A percentile compares a stretch with the other conserved stretches of the same genome.
Conservation (phyloP, 2,113 vertebrate species). For the Columba janthina region DNA sequence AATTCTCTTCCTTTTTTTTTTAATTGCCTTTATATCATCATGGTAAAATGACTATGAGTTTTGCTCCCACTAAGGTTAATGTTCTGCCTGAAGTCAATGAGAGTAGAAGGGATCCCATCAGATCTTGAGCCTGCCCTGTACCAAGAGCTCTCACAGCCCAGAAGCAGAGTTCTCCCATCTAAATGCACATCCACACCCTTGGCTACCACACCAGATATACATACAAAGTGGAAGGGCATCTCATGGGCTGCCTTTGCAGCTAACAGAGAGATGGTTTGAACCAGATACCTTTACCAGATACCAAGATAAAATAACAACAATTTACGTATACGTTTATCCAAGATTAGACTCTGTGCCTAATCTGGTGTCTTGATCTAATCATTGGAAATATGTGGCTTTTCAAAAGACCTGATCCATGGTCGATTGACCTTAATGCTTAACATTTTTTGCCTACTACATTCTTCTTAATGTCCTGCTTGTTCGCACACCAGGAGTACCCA, state of each 20-base stretch:
- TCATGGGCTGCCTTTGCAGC: not conserved
- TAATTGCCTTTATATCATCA: not conserved
- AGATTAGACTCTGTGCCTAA: not conserved
- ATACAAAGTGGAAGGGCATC: not conserved
- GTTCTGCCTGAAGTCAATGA: not conserved
- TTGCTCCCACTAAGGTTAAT: not conserved
- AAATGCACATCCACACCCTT: not conserved
- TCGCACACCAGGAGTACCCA: not conserved
- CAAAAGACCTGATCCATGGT: not conserved
- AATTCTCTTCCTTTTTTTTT: not conserved
- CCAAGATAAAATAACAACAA: not conserved
- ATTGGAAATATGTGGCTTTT: not conserved
- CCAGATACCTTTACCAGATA: not conserved
- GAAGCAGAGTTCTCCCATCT: not conserved
- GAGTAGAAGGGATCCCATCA: not conserved
- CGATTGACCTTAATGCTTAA: not conserved
- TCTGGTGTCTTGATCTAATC: not conserved
- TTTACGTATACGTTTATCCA: not conserved
- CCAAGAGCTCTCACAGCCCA: not conserved
- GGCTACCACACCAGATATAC: not conserved
- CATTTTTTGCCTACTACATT: not conserved
- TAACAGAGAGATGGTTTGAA: not conserved
- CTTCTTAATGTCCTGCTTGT: not conserved
- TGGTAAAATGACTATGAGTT: not conserved
- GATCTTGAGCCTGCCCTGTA: not conserved